Conservation (phyloP, 2,113 vertebrate species). For the Phaethon lepturus region DNA sequence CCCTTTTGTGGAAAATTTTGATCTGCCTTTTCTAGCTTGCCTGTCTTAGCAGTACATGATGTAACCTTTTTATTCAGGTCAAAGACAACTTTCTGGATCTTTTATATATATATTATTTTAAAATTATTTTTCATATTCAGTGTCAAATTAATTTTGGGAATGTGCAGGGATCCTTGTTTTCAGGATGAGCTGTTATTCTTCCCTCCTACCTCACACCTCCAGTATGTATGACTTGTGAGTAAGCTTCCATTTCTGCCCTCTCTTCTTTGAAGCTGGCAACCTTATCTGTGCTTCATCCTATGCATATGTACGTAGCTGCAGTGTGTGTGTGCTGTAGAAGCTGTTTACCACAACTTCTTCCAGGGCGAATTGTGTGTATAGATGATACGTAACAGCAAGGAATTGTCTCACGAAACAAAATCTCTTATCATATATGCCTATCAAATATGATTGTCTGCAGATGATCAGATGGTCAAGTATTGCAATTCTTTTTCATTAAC, state of each 20-base stretch:
- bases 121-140: slow-evolving; percentile 10
- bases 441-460: not conserved
- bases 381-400: not conserved
- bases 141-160: slow-evolving; percentile 10
- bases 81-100: not conserved
- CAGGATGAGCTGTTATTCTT: slow-evolving; percentile 54
- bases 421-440: not conserved
- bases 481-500: not conserved
- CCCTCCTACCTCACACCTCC: slow-evolving; percentile 64
- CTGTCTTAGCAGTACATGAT: not conserved
- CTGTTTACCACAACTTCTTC: not conserved
- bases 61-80: not conserved
- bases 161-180: slow-evolving; percentile 23
- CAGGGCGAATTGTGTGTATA: not conserved
- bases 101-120: not conserved
- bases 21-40: not conserved
- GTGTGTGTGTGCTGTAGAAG: not conserved
- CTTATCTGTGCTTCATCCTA: not conserved
- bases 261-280: slow-evolving; percentile 34
- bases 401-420: not conserved
- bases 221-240: slow-evolving; percentile 60
- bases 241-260: slow-evolving; percentile 65
- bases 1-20: not conserved
- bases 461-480: not conserved
- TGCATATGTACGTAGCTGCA: not conserved